Base-by-base conservation (phyloP, 2,113 vertebrate species). In the Paratilapia polleni region DNA sequence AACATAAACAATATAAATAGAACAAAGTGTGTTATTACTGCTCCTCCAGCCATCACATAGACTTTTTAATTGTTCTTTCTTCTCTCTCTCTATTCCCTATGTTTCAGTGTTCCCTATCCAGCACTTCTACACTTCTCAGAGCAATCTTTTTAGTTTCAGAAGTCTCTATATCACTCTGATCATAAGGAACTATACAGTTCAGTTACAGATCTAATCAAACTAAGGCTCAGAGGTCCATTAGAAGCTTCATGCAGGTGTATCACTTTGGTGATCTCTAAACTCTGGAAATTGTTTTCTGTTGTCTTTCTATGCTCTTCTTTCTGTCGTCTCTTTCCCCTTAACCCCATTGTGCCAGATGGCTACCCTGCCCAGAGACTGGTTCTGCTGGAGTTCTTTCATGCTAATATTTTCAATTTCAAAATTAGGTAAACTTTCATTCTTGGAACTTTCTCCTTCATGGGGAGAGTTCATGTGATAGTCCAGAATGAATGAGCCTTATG, bases 11-110 rank as follows among this genome's bases (percentile, higher is more conserved):
- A 77, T 74, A 81, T 76, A 66, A 81, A 86, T 84, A 80, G 81
- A 83, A 78, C 70, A 85, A 87, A 80, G 80, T 78, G 61, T 76
- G 34, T 84, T 64, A 87, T 88, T 77, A 68, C 15, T 80, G 56
- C 75, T 78, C 49, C 58, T 38, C 52, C 38, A 83, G 62, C 22
- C 56, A 82, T 89, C 26, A 70, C 58, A 81, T 5, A 84, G 77
- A 87, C 47, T 76, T 85, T 12, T 64, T 89, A 82, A 68, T 80
- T 78, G 34, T 77, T 86, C 11, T 79, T 78, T 66, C 24, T 57
- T 13, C 8, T 43, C 43, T 63, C 20, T 73, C 52, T 73, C 47
- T 64, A 66, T 84, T 80, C 61, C 49, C 68, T 28, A 28, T 78
- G 11, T 78, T 82, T 78, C 19, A 59, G 20, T 64, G 41, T 57